Evolutionary conservation across 2,797 vertebrate genomes (phyloP), one percentile per base, ranked within the genome.

Genomic region (Sebastes reedi): DNA sequence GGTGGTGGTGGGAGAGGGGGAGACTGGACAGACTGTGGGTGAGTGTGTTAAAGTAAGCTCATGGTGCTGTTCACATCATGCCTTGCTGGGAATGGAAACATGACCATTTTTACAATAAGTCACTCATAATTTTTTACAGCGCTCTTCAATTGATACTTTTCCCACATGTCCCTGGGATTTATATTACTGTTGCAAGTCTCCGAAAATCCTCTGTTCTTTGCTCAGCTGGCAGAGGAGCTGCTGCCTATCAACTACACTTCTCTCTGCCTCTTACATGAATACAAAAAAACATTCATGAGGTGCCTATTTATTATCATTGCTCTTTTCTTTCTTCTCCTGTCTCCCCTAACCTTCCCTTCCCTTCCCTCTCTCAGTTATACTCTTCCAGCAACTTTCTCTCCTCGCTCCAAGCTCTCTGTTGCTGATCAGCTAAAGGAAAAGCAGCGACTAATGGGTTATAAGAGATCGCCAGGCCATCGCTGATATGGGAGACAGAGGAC

Each of bases 151-250:
- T 93, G 89, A 94, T 94, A 84, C 79, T 81, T 95, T 93, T 72
- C 87, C 92, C 91, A 93, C 88, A 93, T 91, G 93, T 92, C 84
- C 46, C 67, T 67, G 80, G 72, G 81, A 82, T 89, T 93, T 88
- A 89, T 83, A 88, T 85, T 60, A 72, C 73, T 72, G 66, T 72
- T 80, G 77, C 69, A 77, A 68, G 59, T 81, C 85, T 75, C 13
- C 6, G 66, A 74, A 89, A 91, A 87, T 72, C 74, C 32, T 76
- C 78, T 81, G 84, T 72, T 79, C 70, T 85, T 34, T 77, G 80
- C 81, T 81, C 82, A 75, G 75, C 84, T 86, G 88, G 77, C 86
- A 82, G 65, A 70, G 56, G 46, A 78, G 82, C 72, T 50, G 54
- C 82, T 71, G 88, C 75, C 82, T 65, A 84, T 87, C 81, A 80